Percentiles rank a stretch among this genome's conserved stretches.
Conservation (phyloP, 2,113 vertebrate species). For the Chaenocephalus aceratus region DNA sequence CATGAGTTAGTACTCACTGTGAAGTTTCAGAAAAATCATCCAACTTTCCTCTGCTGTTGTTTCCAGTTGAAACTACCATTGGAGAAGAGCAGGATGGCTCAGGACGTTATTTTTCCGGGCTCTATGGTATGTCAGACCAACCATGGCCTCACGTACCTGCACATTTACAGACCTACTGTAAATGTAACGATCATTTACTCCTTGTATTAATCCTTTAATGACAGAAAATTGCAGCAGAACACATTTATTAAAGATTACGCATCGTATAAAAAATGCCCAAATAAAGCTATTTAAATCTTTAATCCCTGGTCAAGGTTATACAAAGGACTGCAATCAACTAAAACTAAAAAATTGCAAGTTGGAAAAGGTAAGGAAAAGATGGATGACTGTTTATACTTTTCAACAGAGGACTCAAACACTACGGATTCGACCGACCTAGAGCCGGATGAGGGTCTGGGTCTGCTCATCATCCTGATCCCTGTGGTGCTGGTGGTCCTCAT, state of each 20-base stretch:
- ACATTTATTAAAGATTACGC: background rate
- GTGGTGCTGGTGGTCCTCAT: slow-evolving; percentile 61
- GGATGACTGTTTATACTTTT: background rate
- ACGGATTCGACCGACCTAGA: fast-evolving
- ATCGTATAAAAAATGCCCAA: no score
- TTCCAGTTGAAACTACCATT: background rate
- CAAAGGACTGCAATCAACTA: background rate
- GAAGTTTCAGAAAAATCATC: background rate
- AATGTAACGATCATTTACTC: background rate
- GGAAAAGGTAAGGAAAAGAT: no score
- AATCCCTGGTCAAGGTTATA: no score
- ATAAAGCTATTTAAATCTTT: no score
- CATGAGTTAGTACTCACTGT: background rate
- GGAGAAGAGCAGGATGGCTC: background rate
- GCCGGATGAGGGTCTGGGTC: fast-evolving
- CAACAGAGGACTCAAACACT: fast-evolving
- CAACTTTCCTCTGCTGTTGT: background rate
- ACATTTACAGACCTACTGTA: background rate
- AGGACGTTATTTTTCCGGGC: fast-evolving
- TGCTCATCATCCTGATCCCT: slow-evolving; percentile 61
- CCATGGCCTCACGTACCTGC: background rate
- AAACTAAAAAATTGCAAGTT: no score
- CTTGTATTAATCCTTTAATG: background rate
- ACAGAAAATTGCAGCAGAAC: background rate
- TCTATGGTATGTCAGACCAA: background rate